A percentile compares a stretch with the other conserved stretches of the same genome.
Evolutionary conservation across 2,113 vertebrate genomes (phyloP).

Genomic region (Albula goreensis): DNA sequence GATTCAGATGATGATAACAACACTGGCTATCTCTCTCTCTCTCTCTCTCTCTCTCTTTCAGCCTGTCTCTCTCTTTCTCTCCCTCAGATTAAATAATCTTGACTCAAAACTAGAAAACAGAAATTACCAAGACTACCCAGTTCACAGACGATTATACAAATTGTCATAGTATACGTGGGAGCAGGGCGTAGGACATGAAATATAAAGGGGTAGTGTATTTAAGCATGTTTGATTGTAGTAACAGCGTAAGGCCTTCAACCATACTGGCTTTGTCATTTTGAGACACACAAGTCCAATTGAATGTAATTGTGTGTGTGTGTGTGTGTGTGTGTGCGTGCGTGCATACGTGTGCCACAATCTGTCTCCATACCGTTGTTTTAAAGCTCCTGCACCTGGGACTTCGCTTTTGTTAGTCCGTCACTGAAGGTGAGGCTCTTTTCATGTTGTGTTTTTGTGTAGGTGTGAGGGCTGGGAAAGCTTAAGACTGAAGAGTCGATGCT

Average conservation of each 20-base stretch:
- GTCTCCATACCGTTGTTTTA: too few species aligned
- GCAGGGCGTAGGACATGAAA: background rate
- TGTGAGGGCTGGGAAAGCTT: conserved; percentile 1
- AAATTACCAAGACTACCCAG: background rate
- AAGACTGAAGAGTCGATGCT: conserved; percentile 44
- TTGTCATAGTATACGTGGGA: background rate
- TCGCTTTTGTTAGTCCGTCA: too few species aligned
- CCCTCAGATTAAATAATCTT: background rate
- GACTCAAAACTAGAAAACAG: background rate
- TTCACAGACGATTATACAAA: background rate
- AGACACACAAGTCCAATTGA: background rate
- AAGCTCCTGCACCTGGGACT: too few species aligned
- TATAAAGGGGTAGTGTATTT: background rate
- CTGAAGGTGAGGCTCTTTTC: too few species aligned
- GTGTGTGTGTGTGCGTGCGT: background rate
- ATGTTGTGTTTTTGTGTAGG: background rate
- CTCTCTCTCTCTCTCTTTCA: background rate
- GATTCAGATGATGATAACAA: background rate
- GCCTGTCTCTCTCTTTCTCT: too few species aligned
- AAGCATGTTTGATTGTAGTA: background rate
- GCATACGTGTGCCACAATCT: too few species aligned
- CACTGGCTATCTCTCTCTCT: background rate
- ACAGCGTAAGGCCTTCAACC: background rate
- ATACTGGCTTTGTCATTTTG: background rate
- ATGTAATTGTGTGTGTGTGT: background rate